Conservation (phyloP, 2,888 invertebrate species). For the Philereme transversata region DNA sequence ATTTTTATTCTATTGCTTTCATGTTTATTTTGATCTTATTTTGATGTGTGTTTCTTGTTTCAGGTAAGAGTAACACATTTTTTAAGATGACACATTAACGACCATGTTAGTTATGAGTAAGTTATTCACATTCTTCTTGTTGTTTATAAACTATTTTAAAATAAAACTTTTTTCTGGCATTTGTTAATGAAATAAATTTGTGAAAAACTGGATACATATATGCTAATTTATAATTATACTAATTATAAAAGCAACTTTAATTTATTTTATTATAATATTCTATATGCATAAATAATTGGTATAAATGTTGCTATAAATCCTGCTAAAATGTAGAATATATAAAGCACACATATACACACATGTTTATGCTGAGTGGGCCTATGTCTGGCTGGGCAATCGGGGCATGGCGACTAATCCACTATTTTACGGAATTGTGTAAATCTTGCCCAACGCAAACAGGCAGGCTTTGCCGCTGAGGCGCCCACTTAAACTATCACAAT, state of each 20-base stretch:
- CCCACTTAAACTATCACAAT: slow-evolving; percentile 42
- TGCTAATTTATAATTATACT: too few species aligned
- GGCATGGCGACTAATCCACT: slow-evolving; percentile 55
- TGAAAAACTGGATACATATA: too few species aligned
- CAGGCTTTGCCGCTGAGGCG: slow-evolving; percentile 43
- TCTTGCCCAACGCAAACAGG: slow-evolving; percentile 56
- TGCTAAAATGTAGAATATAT: neutral
- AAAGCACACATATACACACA: too few species aligned
- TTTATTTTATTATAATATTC: too few species aligned
- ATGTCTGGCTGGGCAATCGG: slow-evolving; percentile 55
- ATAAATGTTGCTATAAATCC: neutral
- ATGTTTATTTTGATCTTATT: neutral
- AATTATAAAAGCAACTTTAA: too few species aligned
- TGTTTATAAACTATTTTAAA: too few species aligned
- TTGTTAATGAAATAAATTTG: too few species aligned
- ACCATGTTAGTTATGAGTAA: neutral
- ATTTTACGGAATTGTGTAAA: slow-evolving; percentile 72
- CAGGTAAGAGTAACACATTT: slow-evolving; percentile 57
- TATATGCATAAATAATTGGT: too few species aligned
- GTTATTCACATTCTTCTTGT: neutral
- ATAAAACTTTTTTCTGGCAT: too few species aligned
- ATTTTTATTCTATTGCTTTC: neutral
- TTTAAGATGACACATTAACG: slow-evolving; percentile 33
- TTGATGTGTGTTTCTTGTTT: slow-evolving; percentile 43
- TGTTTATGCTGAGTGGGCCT: slow-evolving; percentile 42